Percentiles rank a stretch among this genome's conserved stretches.
These are phyloP conservation scores for Euura saliciscinereae DNA, from an alignment of 1,140 invertebrate species.

Conservation along the genomic window DNA sequence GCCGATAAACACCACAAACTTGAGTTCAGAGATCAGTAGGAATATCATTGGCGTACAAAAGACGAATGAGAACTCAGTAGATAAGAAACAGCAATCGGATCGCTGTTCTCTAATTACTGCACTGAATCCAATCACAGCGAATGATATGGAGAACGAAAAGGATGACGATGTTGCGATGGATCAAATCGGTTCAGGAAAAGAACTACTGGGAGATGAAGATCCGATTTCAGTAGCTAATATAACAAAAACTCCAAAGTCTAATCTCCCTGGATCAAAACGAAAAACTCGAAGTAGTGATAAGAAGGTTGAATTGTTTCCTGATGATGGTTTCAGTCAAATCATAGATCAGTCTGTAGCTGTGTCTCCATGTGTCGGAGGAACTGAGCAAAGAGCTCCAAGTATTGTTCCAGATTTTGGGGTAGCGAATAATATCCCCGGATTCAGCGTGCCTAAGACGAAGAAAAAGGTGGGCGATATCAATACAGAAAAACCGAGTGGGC, in stretches of 20 bases:
- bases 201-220: neutral
- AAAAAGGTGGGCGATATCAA: neutral
- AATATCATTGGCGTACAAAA: neutral
- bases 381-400: neutral
- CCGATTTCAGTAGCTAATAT: neutral
- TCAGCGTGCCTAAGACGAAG: too few relatives aligned
- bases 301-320: neutral
- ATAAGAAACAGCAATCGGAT: neutral
- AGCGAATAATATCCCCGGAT: neutral
- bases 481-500: neutral
- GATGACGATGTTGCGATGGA: neutral
- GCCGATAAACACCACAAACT: neutral
- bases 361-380: neutral
- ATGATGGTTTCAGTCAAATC: neutral
- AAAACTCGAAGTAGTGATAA: neutral
- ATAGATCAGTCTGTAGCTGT: neutral
- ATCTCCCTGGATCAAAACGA: neutral
- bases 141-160: neutral
- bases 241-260: neutral
- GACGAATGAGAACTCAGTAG: neutral
- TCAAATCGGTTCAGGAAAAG: neutral
- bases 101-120: neutral
- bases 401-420: neutral
- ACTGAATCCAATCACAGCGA: neutral
- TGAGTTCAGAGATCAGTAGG: slow-evolving; percentile 6